These are phyloP conservation scores for Eulemur rufifrons DNA, from an alignment of 2,113 vertebrate species.

Conservation along the genomic window DNA sequence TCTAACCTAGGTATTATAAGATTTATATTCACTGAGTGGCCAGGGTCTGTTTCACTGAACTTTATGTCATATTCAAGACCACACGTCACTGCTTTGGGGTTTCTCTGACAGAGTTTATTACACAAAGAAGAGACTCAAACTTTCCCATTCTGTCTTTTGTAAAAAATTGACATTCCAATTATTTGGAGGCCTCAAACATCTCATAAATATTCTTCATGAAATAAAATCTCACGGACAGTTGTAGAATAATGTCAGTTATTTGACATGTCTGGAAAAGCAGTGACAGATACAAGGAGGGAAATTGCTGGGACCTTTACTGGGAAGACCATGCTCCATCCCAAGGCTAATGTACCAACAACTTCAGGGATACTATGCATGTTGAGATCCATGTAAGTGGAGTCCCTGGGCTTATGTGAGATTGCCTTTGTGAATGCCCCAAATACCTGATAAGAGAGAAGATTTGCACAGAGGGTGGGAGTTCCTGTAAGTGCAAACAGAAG, in stretches of 20 bases:
- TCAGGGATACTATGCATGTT: not conserved
- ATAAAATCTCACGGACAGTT: not conserved
- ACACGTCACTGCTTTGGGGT: not conserved
- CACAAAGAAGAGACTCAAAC: not conserved
- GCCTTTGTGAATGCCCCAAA: not conserved
- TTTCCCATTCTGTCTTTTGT: not conserved
- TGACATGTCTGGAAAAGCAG: not conserved
- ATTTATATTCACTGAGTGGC: not conserved
- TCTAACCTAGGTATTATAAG: not conserved
- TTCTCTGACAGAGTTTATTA: not conserved
- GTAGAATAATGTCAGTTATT: not conserved
- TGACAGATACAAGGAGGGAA: not conserved
- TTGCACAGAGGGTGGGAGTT: not conserved
- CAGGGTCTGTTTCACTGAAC: not conserved
- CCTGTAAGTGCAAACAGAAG: not conserved
- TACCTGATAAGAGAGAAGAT: not conserved
- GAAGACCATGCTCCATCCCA: not conserved
- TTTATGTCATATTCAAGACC: not conserved
- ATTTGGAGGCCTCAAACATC: not conserved
- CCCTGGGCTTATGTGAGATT: not conserved
- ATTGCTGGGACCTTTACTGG: not conserved
- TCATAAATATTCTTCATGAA: not conserved
- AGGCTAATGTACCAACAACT: not conserved
- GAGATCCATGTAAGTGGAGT: not conserved
- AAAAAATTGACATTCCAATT: not conserved